Percentiles rank a stretch among this genome's conserved stretches.
These are phyloP conservation scores for Lissocephala sabroskyi DNA, from an alignment of 2,888 invertebrate species.

Conservation along the genomic window DNA sequence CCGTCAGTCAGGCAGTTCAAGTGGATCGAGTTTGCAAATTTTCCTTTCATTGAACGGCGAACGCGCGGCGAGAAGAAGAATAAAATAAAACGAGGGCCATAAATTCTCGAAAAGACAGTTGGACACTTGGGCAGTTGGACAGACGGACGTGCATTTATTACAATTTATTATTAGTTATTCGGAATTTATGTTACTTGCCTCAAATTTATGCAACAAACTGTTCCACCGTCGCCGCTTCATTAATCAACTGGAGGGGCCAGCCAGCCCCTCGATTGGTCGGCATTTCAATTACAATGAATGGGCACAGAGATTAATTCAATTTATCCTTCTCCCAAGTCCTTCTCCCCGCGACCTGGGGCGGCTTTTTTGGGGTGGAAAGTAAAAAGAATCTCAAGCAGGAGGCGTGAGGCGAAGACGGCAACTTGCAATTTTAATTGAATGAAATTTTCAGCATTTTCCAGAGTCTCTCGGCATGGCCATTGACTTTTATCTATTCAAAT, in stretches of 20 bases:
- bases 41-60: constrained; percentile 38
- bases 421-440: too few species aligned
- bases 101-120: constrained; percentile 33
- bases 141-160: constrained; percentile 42
- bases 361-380: not conserved
- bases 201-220: constrained; percentile 57
- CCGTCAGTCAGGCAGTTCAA: constrained; percentile 26
- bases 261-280: too few species aligned
- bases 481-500: constrained; percentile 36
- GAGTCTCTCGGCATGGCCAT: not conserved
- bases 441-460: too few species aligned
- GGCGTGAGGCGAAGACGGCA: too few species aligned
- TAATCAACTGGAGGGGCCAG: constrained; percentile 37
- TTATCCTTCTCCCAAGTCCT: too few species aligned
- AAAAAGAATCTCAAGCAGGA: too few species aligned
- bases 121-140: constrained; percentile 1
- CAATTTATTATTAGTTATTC: constrained; percentile 60
- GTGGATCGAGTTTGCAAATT: constrained; percentile 54
- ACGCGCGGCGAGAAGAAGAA: too few species aligned
- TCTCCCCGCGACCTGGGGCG: too few species aligned
- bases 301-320: too few species aligned
- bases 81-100: constrained; percentile 33
- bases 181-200: constrained; percentile 55
- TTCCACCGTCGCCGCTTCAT: constrained; percentile 55
- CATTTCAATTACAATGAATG: too few species aligned